These are phyloP conservation scores for Ovis canadensis DNA, from an alignment of 2,113 vertebrate species.

Conservation along the genomic window DNA sequence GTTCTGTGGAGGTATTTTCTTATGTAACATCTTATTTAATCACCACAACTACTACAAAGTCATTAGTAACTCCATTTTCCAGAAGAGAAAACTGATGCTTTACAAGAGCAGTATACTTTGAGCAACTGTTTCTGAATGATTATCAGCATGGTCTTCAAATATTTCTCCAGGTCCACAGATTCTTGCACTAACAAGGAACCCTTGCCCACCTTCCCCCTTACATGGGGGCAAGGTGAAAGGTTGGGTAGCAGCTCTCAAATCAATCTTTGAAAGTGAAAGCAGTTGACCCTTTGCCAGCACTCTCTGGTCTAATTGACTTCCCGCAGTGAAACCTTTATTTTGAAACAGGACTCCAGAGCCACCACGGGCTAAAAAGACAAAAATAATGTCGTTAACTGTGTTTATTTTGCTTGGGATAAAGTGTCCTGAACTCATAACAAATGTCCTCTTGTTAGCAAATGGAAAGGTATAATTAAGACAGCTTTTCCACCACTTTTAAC, in stretches of 20 bases:
- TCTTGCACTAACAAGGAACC: constrained; percentile 29
- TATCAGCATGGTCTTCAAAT: not conserved
- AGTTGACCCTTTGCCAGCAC: constrained; percentile 64
- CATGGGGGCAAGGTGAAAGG: constrained; percentile 52
- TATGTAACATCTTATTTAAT: not conserved
- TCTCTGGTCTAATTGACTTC: constrained; percentile 71
- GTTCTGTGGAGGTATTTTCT: not conserved
- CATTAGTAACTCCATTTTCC: not conserved
- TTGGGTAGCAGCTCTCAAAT: constrained; percentile 72
- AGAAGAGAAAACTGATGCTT: not conserved
- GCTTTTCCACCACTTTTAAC: constrained; percentile 76
- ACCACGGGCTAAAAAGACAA: constrained; percentile 66
- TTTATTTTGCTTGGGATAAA: constrained; percentile 78
- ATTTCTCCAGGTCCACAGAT: not conserved
- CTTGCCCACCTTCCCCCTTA: constrained; percentile 57
- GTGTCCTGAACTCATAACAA: constrained; percentile 72
- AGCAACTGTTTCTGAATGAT: not conserved
- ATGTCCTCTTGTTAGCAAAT: constrained; percentile 78
- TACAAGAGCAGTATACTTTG: not conserved
- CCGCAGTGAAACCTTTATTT: constrained; percentile 74
- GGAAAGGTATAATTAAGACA: constrained; percentile 76
- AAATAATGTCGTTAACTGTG: constrained; percentile 73
- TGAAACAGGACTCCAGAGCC: constrained; percentile 69
- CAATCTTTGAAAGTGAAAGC: constrained; percentile 73
- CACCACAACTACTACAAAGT: not conserved